phyloP scores from a whole-genome alignment of 2,888 invertebrate genomes.

The Lithosia quadra region DNA sequence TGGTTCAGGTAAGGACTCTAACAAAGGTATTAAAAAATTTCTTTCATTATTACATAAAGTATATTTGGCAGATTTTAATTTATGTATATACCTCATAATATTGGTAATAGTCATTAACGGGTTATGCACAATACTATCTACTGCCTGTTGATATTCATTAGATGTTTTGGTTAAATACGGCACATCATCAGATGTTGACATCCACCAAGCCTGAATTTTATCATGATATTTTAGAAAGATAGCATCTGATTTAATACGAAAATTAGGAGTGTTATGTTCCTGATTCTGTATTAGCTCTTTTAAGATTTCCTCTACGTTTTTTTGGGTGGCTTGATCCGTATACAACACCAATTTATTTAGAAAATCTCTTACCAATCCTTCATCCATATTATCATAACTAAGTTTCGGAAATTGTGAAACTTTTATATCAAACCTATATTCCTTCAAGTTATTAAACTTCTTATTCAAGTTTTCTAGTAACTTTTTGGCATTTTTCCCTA shows the following conservation, averaged over 20 bases:
- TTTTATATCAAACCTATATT: constrained; percentile 8
- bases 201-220: constrained; percentile 17
- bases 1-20: neutral
- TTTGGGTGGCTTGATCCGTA: constrained; percentile 23
- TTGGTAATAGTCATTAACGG: constrained; percentile 1
- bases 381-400: constrained; percentile 8
- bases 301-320: constrained; percentile 27
- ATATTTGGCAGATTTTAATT: constrained; percentile 10
- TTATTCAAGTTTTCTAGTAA: neutral
- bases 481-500: neutral
- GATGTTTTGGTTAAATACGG: constrained; percentile 15
- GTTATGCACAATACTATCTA: neutral
- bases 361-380: neutral
- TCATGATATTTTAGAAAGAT: constrained; percentile 25
- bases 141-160: constrained; percentile 1
- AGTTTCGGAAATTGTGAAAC: constrained; percentile 9
- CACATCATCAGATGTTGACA: constrained; percentile 5
- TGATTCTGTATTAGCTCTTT: neutral
- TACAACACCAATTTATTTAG: constrained; percentile 12
- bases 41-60: constrained; percentile 3
- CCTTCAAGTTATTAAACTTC: neutral
- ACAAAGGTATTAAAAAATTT: neutral
- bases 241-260: constrained; percentile 12
- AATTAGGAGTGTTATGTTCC: neutral
- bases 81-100: constrained; percentile 17